These are phyloP conservation scores for Lepidochitona cinerea DNA, from an alignment of 2,888 invertebrate species.

Conservation along the genomic window DNA sequence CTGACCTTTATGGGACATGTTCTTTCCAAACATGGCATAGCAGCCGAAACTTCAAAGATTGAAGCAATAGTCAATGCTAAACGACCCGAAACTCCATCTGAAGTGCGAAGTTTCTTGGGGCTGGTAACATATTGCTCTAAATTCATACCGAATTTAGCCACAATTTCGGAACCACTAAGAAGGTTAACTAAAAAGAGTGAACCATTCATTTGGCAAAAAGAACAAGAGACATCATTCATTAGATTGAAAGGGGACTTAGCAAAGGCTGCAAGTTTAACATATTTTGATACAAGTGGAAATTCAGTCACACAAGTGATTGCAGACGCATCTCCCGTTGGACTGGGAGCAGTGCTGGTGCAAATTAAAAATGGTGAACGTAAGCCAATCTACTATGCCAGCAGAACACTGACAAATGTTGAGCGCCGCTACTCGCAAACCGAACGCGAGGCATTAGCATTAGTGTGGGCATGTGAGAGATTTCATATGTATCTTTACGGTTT, in stretches of 20 bases:
- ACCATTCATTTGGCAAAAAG: neutral
- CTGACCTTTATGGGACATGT: neutral
- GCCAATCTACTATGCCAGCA: neutral
- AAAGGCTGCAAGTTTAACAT: neutral
- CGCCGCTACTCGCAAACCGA: neutral
- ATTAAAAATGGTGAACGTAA: neutral
- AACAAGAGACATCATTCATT: neutral
- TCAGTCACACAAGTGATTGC: neutral
- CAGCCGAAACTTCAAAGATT: neutral
- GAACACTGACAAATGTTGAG: neutral
- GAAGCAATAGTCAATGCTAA: neutral
- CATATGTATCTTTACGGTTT: neutral
- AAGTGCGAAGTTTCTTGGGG: slow-evolving; percentile 12
- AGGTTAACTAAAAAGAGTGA: neutral
- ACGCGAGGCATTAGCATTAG: neutral
- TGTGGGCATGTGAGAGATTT: neutral
- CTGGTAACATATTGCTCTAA: slow-evolving; percentile 5
- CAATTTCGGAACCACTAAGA: neutral
- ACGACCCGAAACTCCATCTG: neutral
- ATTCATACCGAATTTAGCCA: neutral
- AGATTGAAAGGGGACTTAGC: neutral
- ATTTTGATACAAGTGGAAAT: neutral
- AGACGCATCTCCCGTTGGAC: neutral
- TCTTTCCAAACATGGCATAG: neutral
- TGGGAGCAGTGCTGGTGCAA: neutral